phyloP scores from a whole-genome alignment of 2,113 vertebrate genomes.

The Lamprotornis superbus region DNA sequence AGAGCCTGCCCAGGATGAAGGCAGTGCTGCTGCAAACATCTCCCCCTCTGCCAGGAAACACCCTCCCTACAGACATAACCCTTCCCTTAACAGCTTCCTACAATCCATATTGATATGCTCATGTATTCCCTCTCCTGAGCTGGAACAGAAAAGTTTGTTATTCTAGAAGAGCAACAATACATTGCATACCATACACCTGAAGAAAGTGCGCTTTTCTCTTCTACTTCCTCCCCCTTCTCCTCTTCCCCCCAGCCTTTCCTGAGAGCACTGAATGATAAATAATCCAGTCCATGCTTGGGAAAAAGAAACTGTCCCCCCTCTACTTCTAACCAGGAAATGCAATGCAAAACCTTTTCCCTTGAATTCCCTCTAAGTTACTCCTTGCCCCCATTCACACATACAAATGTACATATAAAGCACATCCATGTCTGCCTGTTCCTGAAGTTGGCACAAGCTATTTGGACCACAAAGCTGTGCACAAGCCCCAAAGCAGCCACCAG shows the following conservation, averaged over 20 bases:
- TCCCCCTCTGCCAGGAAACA: background rate
- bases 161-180: background rate
- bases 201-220: background rate
- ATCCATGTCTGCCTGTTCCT: background rate
- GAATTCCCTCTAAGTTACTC: background rate
- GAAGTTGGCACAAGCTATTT: background rate
- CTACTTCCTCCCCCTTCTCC: background rate
- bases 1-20: background rate
- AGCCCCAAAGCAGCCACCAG: background rate
- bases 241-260: background rate
- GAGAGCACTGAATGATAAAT: background rate
- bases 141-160: background rate
- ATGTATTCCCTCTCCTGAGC: background rate
- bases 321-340: background rate
- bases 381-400: background rate
- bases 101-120: background rate
- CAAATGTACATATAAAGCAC: background rate
- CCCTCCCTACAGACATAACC: background rate
- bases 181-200: background rate
- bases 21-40: background rate
- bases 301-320: background rate
- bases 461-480: background rate
- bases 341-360: background rate
- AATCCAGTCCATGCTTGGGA: background rate
- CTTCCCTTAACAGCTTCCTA: background rate